Conservation (phyloP, 2,113 vertebrate genomes). For the Manacus vitellinus region DNA sequence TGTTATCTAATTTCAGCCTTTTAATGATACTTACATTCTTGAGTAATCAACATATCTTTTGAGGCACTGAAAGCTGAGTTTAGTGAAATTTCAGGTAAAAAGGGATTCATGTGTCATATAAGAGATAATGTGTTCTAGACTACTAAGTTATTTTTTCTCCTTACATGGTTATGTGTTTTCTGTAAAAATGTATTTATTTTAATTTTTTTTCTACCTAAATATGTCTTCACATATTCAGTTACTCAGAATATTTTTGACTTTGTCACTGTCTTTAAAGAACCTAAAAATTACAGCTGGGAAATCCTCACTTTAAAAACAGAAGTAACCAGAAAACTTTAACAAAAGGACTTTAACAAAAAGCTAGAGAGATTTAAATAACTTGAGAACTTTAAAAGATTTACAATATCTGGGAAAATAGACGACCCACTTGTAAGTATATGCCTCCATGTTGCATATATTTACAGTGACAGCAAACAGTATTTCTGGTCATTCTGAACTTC, state of each 20-base stretch:
- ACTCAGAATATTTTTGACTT: background rate
- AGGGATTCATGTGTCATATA: background rate
- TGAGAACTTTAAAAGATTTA: background rate
- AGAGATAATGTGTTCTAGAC: background rate
- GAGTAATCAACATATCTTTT: background rate
- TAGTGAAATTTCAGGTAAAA: background rate
- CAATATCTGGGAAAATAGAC: background rate
- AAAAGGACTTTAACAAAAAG: background rate
- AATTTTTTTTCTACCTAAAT: background rate
- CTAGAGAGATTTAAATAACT: background rate
- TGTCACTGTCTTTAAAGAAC: background rate
- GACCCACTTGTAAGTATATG: background rate
- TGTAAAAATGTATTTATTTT: background rate
- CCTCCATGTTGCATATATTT: background rate
- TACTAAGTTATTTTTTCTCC: background rate
- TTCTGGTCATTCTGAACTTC: background rate
- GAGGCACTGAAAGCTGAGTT: background rate
- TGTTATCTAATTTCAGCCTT: background rate
- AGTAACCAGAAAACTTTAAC: background rate
- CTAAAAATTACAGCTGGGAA: background rate
- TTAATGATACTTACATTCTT: background rate
- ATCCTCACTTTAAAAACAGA: background rate
- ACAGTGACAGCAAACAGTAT: background rate
- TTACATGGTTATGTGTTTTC: background rate
- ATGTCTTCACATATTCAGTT: background rate